Evolutionary conservation across 2,888 invertebrate species (phyloP).

Genomic region (Scaptomyza parva): DNA sequence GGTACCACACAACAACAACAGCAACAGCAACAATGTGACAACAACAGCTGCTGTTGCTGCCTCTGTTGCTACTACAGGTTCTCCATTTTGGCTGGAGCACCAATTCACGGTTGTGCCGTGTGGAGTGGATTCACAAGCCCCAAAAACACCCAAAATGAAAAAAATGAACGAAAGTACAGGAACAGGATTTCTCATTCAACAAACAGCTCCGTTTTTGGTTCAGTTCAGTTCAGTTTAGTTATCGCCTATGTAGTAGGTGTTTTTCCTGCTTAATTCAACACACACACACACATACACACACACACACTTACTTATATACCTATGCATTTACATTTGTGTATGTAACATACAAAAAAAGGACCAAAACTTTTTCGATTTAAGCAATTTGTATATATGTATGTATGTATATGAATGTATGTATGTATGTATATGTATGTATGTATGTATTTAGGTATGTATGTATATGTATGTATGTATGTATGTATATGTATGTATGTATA

Average conservation of each 20-base stretch:
- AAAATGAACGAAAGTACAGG: conserved; percentile 1
- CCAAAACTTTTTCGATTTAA: conserved; percentile 57
- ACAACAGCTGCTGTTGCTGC: conserved; percentile 54
- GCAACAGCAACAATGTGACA: conserved; percentile 48
- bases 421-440: conserved; percentile 32
- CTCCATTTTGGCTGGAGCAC: conserved; percentile 13
- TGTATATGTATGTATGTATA: conserved; percentile 40
- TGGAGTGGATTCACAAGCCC: conserved; percentile 17
- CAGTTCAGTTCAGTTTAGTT: conserved; percentile 40
- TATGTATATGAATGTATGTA: too few relatives aligned
- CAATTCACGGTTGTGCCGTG: conserved; percentile 22
- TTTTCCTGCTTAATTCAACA: conserved; percentile 4
- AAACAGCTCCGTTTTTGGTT: conserved; percentile 23
- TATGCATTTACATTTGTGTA: neutral
- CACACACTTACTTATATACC: neutral
- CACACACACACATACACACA: neutral
- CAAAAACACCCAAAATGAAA: neutral
- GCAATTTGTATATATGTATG: conserved; percentile 47
- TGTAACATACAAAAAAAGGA: neutral
- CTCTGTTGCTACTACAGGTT: conserved; percentile 26
- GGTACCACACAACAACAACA: conserved; percentile 57
- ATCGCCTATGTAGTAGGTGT: conserved; percentile 57
- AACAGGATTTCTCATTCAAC: conserved; percentile 50
- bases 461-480: conserved; percentile 34
- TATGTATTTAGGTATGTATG: conserved; percentile 27